Percentiles rank a stretch among this genome's conserved stretches.
phyloP scores from a whole-genome alignment of 2,888 invertebrate species.

The Lycia hirtaria region DNA sequence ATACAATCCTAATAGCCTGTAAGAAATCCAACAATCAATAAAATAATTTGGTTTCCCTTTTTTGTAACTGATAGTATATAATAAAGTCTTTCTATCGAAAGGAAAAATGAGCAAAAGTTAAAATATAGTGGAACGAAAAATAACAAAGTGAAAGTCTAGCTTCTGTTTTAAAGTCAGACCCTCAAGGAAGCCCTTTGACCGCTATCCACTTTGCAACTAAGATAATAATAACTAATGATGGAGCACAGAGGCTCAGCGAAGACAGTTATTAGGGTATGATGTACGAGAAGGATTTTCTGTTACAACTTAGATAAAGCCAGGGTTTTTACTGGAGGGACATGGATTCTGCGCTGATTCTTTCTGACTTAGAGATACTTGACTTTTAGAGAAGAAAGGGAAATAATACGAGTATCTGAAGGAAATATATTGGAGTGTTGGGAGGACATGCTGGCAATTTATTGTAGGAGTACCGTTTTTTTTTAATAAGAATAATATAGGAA shows the following conservation, averaged over 20 bases:
- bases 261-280: constrained; percentile 30
- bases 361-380: background rate
- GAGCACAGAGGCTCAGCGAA: constrained; percentile 20
- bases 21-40: too few species aligned
- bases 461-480: too few species aligned
- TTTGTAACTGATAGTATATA: too few species aligned
- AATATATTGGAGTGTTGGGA: too few species aligned
- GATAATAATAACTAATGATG: constrained; percentile 40
- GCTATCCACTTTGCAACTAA: constrained; percentile 38
- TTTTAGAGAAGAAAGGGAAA: background rate
- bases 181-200: constrained; percentile 36
- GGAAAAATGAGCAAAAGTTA: too few species aligned
- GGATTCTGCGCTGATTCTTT: background rate
- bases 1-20: too few species aligned
- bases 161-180: constrained; percentile 13
- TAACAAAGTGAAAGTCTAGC: background rate
- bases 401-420: background rate
- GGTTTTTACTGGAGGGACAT: constrained; percentile 7
- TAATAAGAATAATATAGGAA: too few species aligned
- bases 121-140: too few species aligned
- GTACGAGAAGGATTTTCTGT: constrained; percentile 20
- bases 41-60: too few species aligned
- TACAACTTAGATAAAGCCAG: constrained; percentile 16
- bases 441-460: too few species aligned
- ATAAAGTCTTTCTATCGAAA: too few species aligned